Conservation (phyloP, 2,797 vertebrate genomes). For the Muscicapa comitata region DNA sequence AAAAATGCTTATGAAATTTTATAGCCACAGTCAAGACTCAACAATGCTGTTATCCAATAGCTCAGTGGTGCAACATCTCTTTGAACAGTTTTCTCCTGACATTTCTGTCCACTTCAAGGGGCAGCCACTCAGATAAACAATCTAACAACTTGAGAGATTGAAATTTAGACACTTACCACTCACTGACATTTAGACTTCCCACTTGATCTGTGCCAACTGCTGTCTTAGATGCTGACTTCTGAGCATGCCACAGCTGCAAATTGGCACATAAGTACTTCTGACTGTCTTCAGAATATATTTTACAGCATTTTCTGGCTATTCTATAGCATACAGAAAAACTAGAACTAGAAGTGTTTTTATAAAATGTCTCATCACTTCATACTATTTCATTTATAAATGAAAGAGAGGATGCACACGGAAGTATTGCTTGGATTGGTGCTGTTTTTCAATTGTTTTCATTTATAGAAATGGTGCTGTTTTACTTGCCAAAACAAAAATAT, state of each 20-base stretch:
- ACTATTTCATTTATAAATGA: background rate
- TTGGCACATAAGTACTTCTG: background rate
- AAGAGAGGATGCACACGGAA: background rate
- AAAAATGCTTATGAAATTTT: background rate
- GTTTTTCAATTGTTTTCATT: background rate
- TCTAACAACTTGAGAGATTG: slow-evolving; percentile 14
- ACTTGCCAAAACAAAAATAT: slow-evolving; percentile 8
- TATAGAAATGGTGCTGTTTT: background rate
- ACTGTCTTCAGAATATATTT: background rate
- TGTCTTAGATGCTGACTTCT: background rate
- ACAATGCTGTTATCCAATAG: background rate
- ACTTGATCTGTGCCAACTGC: slow-evolving; percentile 26
- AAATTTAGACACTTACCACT: slow-evolving; percentile 60
- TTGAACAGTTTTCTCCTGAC: slow-evolving; percentile 27
- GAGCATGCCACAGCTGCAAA: slow-evolving; percentile 8
- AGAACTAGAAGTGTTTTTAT: background rate
- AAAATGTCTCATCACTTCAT: background rate
- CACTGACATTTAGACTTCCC: slow-evolving; percentile 47
- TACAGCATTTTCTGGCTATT: background rate
- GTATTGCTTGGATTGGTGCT: background rate
- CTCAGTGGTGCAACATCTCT: background rate
- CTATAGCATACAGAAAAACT: background rate
- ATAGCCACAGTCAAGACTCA: background rate
- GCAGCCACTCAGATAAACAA: slow-evolving; percentile 50
- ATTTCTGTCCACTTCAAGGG: slow-evolving; percentile 55